Percentiles rank a stretch among this genome's conserved stretches.
Conservation (phyloP, 2,113 vertebrate species). For the Odocoileus hemionus region DNA sequence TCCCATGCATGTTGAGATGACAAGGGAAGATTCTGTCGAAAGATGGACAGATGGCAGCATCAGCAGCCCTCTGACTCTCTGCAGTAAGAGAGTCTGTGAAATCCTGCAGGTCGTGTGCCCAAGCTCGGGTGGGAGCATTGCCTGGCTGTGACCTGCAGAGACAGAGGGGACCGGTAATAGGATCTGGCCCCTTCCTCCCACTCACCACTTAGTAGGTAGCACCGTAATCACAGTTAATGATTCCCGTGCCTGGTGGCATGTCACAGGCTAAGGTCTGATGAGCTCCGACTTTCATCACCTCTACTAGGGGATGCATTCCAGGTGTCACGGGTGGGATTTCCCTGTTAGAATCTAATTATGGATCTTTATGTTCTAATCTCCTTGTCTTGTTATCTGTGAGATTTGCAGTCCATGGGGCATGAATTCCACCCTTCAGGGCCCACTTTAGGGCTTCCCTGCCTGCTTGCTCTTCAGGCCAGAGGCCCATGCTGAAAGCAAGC, state of each 20-base stretch:
- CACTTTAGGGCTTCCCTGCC: rapidly evolving
- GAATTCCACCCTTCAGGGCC: neutral
- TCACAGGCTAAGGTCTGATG: neutral
- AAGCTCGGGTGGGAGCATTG: neutral
- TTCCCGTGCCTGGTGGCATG: neutral
- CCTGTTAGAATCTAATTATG: neutral
- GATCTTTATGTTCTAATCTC: neutral
- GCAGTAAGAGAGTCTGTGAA: neutral
- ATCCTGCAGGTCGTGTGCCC: neutral
- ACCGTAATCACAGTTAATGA: slow-evolving; percentile 34
- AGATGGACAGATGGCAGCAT: neutral
- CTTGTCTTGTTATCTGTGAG: neutral
- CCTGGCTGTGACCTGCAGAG: neutral
- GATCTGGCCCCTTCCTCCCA: neutral
- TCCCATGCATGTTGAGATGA: neutral
- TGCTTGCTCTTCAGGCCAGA: neutral
- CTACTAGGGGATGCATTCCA: neutral
- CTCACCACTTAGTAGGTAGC: neutral
- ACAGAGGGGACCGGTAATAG: rapidly evolving
- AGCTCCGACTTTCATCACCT: neutral
- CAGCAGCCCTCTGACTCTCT: neutral
- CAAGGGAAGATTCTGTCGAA: neutral
- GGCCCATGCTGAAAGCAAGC: neutral
- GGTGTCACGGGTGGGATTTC: neutral
- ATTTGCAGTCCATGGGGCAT: neutral